Percentiles rank a stretch among this genome's conserved stretches.
These are phyloP conservation scores for Tetraneura akinire DNA, from an alignment of 1,140 invertebrate genomes.

Conservation along the genomic window DNA sequence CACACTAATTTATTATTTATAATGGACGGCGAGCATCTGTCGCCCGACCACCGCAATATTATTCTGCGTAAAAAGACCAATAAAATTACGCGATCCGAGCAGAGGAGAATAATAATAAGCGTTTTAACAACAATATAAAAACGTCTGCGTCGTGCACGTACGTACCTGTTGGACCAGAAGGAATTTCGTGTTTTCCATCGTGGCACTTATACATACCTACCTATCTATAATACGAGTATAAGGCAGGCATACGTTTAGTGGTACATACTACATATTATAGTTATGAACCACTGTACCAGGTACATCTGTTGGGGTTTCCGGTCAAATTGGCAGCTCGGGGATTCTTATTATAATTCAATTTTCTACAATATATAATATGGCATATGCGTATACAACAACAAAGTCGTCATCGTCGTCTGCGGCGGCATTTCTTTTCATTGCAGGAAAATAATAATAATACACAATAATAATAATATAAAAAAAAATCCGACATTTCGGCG, in stretches of 20 bases:
- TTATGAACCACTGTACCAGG: too few species aligned
- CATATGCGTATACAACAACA: conserved; percentile 29
- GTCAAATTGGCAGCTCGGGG: conserved; percentile 45
- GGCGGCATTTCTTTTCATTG: conserved; percentile 40
- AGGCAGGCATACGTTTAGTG: too few species aligned
- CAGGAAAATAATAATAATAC: conserved; percentile 45
- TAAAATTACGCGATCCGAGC: not conserved
- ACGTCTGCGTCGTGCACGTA: not conserved
- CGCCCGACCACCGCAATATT: not conserved
- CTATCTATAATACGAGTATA: too few species aligned
- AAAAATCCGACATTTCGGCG: conserved; percentile 50
- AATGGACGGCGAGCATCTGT: not conserved
- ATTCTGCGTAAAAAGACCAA: not conserved
- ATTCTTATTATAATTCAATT: conserved; percentile 51
- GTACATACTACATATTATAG: too few species aligned
- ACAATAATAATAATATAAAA: conserved; percentile 27
- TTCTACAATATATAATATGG: too few species aligned
- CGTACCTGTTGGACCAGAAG: conserved; percentile 44
- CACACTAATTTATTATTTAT: too few species aligned
- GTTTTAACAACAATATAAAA: conserved; percentile 45
- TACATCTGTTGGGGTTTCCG: conserved; percentile 48
- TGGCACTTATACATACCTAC: too few species aligned
- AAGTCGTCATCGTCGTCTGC: not conserved
- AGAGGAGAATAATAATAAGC: conserved; percentile 24
- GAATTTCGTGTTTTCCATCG: conserved; percentile 44